Conservation (phyloP, 2,797 vertebrate species). For the Pampus argenteus region DNA sequence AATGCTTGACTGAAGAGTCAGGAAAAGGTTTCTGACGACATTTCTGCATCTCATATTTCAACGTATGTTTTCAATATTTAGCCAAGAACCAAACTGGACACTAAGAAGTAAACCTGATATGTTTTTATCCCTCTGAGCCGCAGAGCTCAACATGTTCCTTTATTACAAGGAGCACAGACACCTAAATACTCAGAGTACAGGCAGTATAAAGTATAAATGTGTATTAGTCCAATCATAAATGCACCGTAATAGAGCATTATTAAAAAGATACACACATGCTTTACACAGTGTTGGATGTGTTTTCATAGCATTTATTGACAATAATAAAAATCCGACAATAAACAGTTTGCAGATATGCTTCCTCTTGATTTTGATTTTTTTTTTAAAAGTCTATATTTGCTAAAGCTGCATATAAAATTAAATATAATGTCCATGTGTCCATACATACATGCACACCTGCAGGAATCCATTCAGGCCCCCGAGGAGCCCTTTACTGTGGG, state of each 20-base stretch:
- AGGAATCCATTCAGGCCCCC: conserved; percentile 36
- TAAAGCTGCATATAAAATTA: conserved; percentile 9
- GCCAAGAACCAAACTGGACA: neutral
- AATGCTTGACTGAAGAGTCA: no score
- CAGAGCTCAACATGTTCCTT: neutral
- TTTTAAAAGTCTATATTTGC: no score
- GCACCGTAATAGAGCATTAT: no score
- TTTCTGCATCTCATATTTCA: neutral
- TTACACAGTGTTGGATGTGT: no score
- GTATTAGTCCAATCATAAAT: no score
- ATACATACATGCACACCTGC: neutral
- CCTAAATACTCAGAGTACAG: neutral
- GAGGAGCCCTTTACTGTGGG: conserved; percentile 66
- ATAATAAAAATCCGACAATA: neutral
- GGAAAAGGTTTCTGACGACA: no score
- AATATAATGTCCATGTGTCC: no score
- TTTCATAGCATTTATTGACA: neutral
- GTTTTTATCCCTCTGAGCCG: no score
- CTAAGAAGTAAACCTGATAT: neutral
- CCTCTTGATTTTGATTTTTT: no score
- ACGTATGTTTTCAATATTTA: neutral
- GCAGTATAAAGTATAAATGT: neutral
- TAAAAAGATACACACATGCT: no score
- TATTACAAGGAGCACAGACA: neutral
- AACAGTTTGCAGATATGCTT: accelerated